A percentile compares a stretch with the other conserved stretches of the same genome.
phyloP scores from a whole-genome alignment of 2,113 vertebrate genomes.

The Syngnathus scovelli region DNA sequence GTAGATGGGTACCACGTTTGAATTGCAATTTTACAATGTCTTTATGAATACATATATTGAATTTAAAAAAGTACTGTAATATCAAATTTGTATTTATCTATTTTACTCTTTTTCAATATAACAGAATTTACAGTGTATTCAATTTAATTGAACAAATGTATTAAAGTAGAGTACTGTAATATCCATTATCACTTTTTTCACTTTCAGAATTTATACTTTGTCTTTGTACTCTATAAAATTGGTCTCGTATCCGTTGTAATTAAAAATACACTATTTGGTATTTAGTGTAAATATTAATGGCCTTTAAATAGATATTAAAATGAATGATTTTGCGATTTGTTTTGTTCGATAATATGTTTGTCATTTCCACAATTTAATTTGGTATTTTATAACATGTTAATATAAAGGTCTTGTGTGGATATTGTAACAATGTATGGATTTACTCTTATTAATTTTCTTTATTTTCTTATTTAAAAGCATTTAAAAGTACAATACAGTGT shows the following conservation, averaged over 20 bases:
- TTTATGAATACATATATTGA: neutral
- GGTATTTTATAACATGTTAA: too few relatives aligned
- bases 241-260: neutral
- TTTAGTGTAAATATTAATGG: neutral
- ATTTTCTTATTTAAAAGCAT: too few relatives aligned
- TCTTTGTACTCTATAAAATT: neutral
- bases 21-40: neutral
- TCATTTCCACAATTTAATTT: too few relatives aligned
- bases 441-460: too few relatives aligned
- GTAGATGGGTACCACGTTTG: neutral
- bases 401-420: too few relatives aligned
- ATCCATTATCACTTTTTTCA: neutral
- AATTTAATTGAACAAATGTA: neutral
- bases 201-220: neutral
- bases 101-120: neutral
- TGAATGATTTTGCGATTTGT: neutral
- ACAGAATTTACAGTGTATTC: neutral
- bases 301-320: neutral
- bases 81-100: neutral
- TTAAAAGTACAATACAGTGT: too few relatives aligned
- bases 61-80: neutral
- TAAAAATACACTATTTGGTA: neutral
- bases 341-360: neutral
- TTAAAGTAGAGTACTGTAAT: slow-evolving; percentile 6
- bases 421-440: too few relatives aligned